phyloP scores from a whole-genome alignment of 2,888 invertebrate species.

The Torymus tubicola region DNA sequence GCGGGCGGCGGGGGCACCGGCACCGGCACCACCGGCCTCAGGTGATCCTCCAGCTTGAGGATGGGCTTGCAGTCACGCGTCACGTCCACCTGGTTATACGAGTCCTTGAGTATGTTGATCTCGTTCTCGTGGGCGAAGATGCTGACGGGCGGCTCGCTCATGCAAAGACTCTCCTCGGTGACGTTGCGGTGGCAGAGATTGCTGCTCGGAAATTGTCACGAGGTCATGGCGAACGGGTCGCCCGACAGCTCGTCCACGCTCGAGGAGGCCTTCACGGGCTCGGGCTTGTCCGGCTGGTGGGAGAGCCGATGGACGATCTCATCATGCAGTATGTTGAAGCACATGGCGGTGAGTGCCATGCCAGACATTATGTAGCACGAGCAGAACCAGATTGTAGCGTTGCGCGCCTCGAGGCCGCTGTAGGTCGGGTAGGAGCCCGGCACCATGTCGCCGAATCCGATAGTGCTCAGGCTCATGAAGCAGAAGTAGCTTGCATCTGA shows the following conservation, averaged over 20 bases:
- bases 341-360: conserved; percentile 92
- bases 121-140: conserved; percentile 75
- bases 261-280: conserved; percentile 81
- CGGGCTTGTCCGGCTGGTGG: conserved; percentile 78
- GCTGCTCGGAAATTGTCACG: conserved; percentile 84
- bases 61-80: conserved; percentile 75
- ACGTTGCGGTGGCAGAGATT: conserved; percentile 71
- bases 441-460: conserved; percentile 92
- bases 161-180: conserved; percentile 72
- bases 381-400: conserved; percentile 91
- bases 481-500: conserved; percentile 86
- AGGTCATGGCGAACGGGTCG: conserved; percentile 84
- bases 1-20: conserved; percentile 54
- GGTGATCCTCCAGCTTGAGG: conserved; percentile 73
- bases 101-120: conserved; percentile 74
- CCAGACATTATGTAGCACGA: conserved; percentile 91
- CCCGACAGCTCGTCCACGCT: conserved; percentile 80
- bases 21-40: conserved; percentile 25
- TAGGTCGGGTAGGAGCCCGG: conserved; percentile 82
- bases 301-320: conserved; percentile 90
- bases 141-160: conserved; percentile 70
- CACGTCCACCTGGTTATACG: conserved; percentile 75
- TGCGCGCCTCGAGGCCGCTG: conserved; percentile 80
- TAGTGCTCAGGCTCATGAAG: conserved; percentile 95
- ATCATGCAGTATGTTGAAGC: conserved; percentile 92